phyloP scores from a whole-genome alignment of 2,888 invertebrate species.

The Agrotis clavis region DNA sequence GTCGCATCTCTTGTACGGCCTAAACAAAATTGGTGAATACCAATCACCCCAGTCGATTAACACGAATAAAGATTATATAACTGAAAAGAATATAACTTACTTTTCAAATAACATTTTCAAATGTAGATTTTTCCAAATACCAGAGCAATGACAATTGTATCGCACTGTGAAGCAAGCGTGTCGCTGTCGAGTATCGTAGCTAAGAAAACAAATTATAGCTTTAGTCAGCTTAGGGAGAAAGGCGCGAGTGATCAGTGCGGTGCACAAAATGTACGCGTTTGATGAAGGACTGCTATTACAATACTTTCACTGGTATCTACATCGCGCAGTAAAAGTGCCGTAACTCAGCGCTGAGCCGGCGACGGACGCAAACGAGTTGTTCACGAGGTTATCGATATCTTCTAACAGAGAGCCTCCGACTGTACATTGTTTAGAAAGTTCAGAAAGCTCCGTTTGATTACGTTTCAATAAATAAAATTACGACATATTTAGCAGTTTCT shows the following conservation, averaged over 20 bases:
- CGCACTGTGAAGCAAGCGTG: no score
- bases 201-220: background rate
- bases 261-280: slow-evolving; percentile 3
- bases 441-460: slow-evolving; percentile 20
- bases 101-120: no score
- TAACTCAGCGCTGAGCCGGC: slow-evolving; percentile 15
- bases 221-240: slow-evolving; percentile 23
- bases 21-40: no score
- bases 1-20: no score
- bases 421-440: slow-evolving; percentile 52
- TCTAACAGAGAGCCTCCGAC: slow-evolving; percentile 3
- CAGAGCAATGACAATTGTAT: no score
- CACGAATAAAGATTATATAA: no score
- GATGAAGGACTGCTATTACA: slow-evolving; percentile 26
- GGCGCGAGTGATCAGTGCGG: slow-evolving; percentile 10
- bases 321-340: slow-evolving; percentile 19
- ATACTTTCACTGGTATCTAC: slow-evolving; percentile 50
- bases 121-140: no score
- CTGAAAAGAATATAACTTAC: no score
- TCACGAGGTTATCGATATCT: slow-evolving; percentile 20
- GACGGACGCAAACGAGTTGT: slow-evolving; percentile 19
- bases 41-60: no score
- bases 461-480: slow-evolving; percentile 11
- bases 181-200: background rate
- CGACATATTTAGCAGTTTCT: background rate